phyloP scores from a whole-genome alignment of 2,888 invertebrate species.

The Rotaria sp. region DNA sequence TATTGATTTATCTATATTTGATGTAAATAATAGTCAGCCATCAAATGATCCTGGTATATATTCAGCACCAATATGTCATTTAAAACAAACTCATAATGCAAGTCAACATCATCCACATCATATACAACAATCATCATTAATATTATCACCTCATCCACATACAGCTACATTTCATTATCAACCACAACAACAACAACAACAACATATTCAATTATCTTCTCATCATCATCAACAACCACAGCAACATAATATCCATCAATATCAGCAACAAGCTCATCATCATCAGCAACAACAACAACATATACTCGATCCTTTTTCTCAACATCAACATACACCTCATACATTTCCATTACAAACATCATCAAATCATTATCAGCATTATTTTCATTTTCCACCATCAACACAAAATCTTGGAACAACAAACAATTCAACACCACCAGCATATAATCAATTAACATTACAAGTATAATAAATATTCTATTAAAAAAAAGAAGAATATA shows the following conservation, averaged over 20 bases:
- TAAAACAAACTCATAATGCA: not conserved
- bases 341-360: slow-evolving; percentile 37
- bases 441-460: not conserved
- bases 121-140: slow-evolving; percentile 8
- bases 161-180: not conserved
- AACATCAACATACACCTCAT: slow-evolving; percentile 34
- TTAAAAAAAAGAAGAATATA: not conserved
- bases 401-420: slow-evolving; percentile 26
- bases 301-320: not conserved
- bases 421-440: slow-evolving; percentile 27
- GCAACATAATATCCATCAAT: not conserved
- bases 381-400: slow-evolving; percentile 30
- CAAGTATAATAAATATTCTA: not conserved
- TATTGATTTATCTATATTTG: slow-evolving; percentile 22
- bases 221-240: not conserved
- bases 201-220: not conserved
- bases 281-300: not conserved
- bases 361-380: slow-evolving; percentile 28
- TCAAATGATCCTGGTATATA: not conserved
- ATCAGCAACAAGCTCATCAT: slow-evolving; percentile 14
- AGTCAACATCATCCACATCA: not conserved
- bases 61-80: not conserved
- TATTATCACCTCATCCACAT: not conserved
- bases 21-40: not conserved
- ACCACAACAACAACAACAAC: slow-evolving; percentile 8